A percentile compares a stretch with the other conserved stretches of the same genome.
phyloP scores from a whole-genome alignment of 2,113 vertebrate genomes.

The Albula glossodonta region DNA sequence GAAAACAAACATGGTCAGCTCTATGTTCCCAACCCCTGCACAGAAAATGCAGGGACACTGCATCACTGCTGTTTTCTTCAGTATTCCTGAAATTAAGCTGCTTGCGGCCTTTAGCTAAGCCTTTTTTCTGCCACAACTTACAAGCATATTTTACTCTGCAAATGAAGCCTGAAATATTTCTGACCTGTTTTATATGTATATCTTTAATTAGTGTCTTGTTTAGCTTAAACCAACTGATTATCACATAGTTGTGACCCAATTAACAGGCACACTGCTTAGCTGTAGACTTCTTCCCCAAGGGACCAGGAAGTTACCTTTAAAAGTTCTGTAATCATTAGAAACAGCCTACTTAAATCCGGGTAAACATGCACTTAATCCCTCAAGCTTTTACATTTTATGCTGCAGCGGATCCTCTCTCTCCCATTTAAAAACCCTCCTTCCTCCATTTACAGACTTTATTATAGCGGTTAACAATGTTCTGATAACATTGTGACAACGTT shows the following conservation, averaged over 20 bases:
- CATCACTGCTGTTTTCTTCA: constrained; percentile 12
- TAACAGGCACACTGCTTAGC: constrained; percentile 69
- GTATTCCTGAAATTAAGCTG: constrained; percentile 78
- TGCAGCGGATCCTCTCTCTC: constrained; percentile 45
- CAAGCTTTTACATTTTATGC: constrained; percentile 49
- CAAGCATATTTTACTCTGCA: constrained; percentile 70
- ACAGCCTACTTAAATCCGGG: constrained; percentile 74
- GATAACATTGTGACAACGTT: not conserved
- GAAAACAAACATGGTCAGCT: constrained; percentile 81
- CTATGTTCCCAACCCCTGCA: constrained; percentile 80
- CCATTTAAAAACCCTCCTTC: constrained; percentile 47
- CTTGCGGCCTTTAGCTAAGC: constrained; percentile 78
- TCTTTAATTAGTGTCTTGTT: constrained; percentile 83
- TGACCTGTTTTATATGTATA: constrained; percentile 83
- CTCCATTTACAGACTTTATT: constrained; percentile 38
- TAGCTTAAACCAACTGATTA: constrained; percentile 82
- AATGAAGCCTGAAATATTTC: constrained; percentile 71
- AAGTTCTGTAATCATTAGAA: constrained; percentile 79
- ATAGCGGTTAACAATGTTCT: constrained; percentile 33
- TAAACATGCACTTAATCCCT: constrained; percentile 75
- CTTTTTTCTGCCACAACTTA: constrained; percentile 67
- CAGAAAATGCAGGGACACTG: constrained; percentile 74
- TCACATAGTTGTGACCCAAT: constrained; percentile 78
- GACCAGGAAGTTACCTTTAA: constrained; percentile 78
- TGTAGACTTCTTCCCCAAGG: constrained; percentile 64